Conservation (phyloP, 2,888 invertebrate genomes). For the Blomia tropicalis region DNA sequence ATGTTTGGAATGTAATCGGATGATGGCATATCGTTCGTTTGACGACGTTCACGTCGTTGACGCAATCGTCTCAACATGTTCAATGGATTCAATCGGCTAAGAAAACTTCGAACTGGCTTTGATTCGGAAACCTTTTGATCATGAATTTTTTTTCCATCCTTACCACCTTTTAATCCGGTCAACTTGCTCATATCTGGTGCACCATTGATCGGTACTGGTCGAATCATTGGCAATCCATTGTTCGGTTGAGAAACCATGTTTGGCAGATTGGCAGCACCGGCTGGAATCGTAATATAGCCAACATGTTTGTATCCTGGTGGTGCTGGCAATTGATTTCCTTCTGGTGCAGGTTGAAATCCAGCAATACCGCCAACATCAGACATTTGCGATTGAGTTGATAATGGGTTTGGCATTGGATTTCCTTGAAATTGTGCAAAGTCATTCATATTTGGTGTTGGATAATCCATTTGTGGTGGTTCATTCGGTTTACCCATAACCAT, state of each 20-base stretch:
- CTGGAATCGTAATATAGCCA: constrained; percentile 23
- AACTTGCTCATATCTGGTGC: not conserved
- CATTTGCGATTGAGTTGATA: not conserved
- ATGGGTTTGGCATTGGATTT: not conserved
- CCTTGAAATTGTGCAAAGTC: not conserved
- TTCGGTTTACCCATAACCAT: constrained; percentile 8
- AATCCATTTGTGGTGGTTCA: not conserved
- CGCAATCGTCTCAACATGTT: constrained; percentile 26
- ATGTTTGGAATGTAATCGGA: constrained; percentile 4
- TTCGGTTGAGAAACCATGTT: constrained; percentile 3
- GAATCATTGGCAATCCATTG: constrained; percentile 17
- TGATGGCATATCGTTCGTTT: constrained; percentile 2
- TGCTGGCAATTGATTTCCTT: constrained; percentile 21
- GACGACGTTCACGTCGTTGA: constrained; percentile 21
- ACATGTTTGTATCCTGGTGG: constrained; percentile 24
- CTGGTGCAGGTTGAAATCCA: constrained; percentile 20
- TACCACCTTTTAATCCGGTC: constrained; percentile 9
- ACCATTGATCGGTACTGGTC: constrained; percentile 14
- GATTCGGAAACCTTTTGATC: constrained; percentile 20
- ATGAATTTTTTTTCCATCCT: constrained; percentile 19
- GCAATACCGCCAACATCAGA: constrained; percentile 16
- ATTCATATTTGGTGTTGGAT: not conserved
- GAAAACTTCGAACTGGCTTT: constrained; percentile 22
- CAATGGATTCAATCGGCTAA: constrained; percentile 25
- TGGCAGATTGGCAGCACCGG: constrained; percentile 19